phyloP scores from a whole-genome alignment of 2,888 invertebrate genomes.

The Mechanitis messenoides region DNA sequence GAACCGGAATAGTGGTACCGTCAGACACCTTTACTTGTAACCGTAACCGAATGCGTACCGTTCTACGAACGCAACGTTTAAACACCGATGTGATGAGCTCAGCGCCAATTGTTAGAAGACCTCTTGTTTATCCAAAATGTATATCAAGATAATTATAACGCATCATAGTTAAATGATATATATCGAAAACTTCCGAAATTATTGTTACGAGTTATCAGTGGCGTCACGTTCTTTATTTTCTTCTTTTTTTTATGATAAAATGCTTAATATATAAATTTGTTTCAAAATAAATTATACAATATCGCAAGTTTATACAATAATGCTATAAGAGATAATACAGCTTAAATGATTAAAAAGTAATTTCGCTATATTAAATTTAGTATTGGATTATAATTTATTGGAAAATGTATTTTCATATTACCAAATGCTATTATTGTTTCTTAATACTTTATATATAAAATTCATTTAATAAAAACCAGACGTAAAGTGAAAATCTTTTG shows the following conservation, averaged over 20 bases:
- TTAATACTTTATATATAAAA: not conserved
- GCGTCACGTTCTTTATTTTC: not conserved
- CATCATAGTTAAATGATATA: slow-evolving; percentile 14
- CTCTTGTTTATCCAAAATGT: slow-evolving; percentile 20
- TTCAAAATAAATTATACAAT: slow-evolving; percentile 1
- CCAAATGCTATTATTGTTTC: no score
- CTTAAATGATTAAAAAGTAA: slow-evolving; percentile 27
- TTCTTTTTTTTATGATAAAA: not conserved
- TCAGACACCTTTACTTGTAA: slow-evolving; percentile 45
- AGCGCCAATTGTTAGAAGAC: slow-evolving; percentile 19
- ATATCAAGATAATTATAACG: slow-evolving; percentile 13
- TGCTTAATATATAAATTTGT: not conserved
- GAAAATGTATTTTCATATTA: no score
- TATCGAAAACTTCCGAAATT: slow-evolving; percentile 9
- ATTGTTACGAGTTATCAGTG: slow-evolving; percentile 10
- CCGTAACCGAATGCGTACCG: slow-evolving; percentile 47
- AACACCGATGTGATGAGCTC: slow-evolving; percentile 37
- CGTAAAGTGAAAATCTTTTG: slow-evolving; percentile 20
- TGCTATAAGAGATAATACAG: slow-evolving; percentile 21
- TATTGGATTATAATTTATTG: slow-evolving; percentile 30
- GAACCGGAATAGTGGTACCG: slow-evolving; percentile 62
- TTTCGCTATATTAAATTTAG: slow-evolving; percentile 25
- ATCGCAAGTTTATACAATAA: slow-evolving; percentile 14
- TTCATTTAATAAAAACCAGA: not conserved
- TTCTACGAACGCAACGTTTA: slow-evolving; percentile 60